Evolutionary conservation across 1,140 invertebrate species (phyloP).

Genomic region (Tetraneura akinire): DNA sequence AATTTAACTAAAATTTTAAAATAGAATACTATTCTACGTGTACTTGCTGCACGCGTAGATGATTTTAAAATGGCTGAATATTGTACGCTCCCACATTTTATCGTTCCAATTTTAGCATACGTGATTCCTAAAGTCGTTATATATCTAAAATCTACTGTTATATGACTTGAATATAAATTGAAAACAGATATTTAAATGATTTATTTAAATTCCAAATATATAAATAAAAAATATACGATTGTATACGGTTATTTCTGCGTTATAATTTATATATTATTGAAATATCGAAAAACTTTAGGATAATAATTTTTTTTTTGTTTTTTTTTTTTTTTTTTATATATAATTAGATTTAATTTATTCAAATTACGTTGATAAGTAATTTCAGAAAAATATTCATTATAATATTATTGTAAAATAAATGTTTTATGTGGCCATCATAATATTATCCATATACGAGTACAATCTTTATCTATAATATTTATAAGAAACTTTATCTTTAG

Average conservation of each 20-base stretch:
- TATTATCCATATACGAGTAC: too few relatives aligned
- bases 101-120: neutral
- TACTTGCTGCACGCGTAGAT: slow-evolving; percentile 11
- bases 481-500: too few relatives aligned
- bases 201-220: slow-evolving; percentile 2
- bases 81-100: neutral
- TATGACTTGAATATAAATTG: slow-evolving; percentile 7
- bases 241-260: neutral
- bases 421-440: too few relatives aligned
- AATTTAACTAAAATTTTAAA: neutral
- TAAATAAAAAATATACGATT: neutral
- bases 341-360: too few relatives aligned
- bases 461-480: too few relatives aligned
- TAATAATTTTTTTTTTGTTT: too few relatives aligned
- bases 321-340: too few relatives aligned
- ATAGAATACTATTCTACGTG: neutral
- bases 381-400: too few relatives aligned
- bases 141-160: slow-evolving; percentile 12
- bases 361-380: too few relatives aligned
- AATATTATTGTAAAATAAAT: too few relatives aligned
- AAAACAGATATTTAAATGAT: slow-evolving; percentile 15
- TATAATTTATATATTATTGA: too few relatives aligned
- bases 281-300: too few relatives aligned
- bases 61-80: slow-evolving; percentile 21
- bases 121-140: neutral